Conservation (phyloP, 1,140 invertebrate genomes). For the Augochlora pura region DNA sequence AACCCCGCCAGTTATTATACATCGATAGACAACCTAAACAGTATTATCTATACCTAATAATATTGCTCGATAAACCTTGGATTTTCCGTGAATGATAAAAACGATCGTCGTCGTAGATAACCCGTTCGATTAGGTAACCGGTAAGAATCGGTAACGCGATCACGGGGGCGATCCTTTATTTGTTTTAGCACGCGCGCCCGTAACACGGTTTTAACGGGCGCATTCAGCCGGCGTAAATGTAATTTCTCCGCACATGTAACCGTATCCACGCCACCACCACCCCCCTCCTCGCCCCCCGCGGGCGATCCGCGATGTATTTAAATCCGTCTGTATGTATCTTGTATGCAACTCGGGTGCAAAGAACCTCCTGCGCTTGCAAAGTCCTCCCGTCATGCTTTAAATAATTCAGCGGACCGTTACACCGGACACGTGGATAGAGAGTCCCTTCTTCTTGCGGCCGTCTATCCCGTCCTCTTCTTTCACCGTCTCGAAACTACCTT, state of each 20-base stretch:
- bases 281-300: too few relatives aligned
- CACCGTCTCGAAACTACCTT: constrained; percentile 33
- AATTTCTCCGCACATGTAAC: constrained; percentile 24
- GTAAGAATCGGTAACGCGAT: background rate
- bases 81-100: too few relatives aligned
- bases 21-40: too few relatives aligned
- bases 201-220: background rate
- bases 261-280: too few relatives aligned
- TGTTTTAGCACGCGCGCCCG: background rate
- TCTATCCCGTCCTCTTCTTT: constrained; percentile 29
- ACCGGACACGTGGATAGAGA: constrained; percentile 51
- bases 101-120: too few relatives aligned
- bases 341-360: constrained; percentile 42
- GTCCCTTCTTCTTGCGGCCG: constrained; percentile 40
- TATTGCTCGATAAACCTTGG: too few relatives aligned
- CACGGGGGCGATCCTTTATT: background rate
- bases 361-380: constrained; percentile 37
- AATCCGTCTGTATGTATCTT: constrained; percentile 31
- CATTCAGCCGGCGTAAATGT: background rate
- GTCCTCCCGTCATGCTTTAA: constrained; percentile 46
- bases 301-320: constrained; percentile 26
- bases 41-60: too few relatives aligned
- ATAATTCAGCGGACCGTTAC: constrained; percentile 61
- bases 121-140: too few relatives aligned
- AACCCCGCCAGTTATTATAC: too few relatives aligned